Percentiles rank a stretch among this genome's conserved stretches.
phyloP scores from a whole-genome alignment of 1,140 invertebrate genomes.

The Harpegnathos saltator region DNA sequence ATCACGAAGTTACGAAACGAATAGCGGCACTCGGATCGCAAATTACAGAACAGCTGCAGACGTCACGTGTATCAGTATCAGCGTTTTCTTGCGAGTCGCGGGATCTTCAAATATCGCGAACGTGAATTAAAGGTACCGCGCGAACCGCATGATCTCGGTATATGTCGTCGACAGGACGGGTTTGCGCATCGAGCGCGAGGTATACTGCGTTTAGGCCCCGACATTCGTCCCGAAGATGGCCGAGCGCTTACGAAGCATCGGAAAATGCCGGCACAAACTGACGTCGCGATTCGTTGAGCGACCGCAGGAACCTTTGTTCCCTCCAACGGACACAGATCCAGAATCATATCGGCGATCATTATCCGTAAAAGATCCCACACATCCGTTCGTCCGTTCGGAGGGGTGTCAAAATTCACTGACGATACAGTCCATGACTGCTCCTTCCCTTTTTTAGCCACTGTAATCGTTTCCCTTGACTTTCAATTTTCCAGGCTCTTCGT shows the following conservation, averaged over 20 bases:
- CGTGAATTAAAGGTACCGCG: conserved; percentile 50
- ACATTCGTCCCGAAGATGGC: conserved; percentile 33
- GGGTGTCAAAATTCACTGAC: too few relatives aligned
- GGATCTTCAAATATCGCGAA: neutral
- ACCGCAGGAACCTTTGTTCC: conserved; percentile 6
- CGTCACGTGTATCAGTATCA: neutral
- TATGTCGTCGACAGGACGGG: conserved; percentile 16
- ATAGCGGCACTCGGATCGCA: neutral
- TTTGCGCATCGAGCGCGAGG: conserved; percentile 30
- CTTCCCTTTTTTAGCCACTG: too few relatives aligned
- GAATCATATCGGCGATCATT: neutral
- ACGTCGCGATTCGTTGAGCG: conserved; percentile 19
- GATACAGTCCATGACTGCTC: too few relatives aligned
- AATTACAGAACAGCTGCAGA: neutral
- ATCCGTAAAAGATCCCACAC: neutral
- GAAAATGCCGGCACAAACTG: conserved; percentile 12
- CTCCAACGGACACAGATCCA: conserved; percentile 2
- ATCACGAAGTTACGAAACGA: neutral
- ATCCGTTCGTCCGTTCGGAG: too few relatives aligned
- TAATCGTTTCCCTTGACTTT: too few relatives aligned
- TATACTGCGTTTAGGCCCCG: conserved; percentile 37
- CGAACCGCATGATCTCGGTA: neutral
- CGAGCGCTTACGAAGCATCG: conserved; percentile 16
- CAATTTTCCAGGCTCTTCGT: too few relatives aligned
- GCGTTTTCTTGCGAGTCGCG: neutral